Evolutionary conservation across 1,140 invertebrate species (phyloP).

Genomic region (Drosophila virilis): DNA sequence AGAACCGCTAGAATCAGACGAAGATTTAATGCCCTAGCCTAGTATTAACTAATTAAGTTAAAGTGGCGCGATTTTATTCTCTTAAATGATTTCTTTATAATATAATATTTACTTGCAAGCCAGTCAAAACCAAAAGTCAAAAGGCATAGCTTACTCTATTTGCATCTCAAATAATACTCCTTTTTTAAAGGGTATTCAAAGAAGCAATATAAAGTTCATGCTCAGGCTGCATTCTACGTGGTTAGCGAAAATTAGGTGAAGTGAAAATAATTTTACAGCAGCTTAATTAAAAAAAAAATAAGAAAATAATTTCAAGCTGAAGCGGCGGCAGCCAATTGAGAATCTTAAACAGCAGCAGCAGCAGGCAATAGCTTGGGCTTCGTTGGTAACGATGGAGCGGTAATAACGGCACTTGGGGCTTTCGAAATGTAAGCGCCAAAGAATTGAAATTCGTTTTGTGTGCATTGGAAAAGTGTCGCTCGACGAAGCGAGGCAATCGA

Average conservation of each 20-base stretch:
- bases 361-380: constrained; percentile 23
- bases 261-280: constrained; percentile 66
- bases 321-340: constrained; percentile 38
- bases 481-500: constrained; percentile 47
- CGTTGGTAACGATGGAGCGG: constrained; percentile 42
- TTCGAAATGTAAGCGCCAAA: constrained; percentile 38
- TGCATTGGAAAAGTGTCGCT: constrained; percentile 57
- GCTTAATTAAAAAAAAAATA: constrained; percentile 63
- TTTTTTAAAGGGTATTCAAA: background rate
- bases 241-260: constrained; percentile 57
- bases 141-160: too few species aligned
- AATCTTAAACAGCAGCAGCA: constrained; percentile 45
- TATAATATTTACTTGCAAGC: too few species aligned
- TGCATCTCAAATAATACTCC: background rate
- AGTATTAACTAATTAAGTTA: background rate
- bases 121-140: too few species aligned
- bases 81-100: too few species aligned
- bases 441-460: constrained; percentile 51
- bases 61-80: too few species aligned
- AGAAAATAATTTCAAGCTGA: constrained; percentile 11
- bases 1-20: constrained; percentile 9
- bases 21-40: background rate
- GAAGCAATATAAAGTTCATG: too few species aligned
- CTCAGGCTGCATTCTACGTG: constrained; percentile 40
- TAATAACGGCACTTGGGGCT: constrained; percentile 45